These are phyloP conservation scores for Capricornis sumatraensis DNA, from an alignment of 2,113 vertebrate genomes.

Conservation along the genomic window DNA sequence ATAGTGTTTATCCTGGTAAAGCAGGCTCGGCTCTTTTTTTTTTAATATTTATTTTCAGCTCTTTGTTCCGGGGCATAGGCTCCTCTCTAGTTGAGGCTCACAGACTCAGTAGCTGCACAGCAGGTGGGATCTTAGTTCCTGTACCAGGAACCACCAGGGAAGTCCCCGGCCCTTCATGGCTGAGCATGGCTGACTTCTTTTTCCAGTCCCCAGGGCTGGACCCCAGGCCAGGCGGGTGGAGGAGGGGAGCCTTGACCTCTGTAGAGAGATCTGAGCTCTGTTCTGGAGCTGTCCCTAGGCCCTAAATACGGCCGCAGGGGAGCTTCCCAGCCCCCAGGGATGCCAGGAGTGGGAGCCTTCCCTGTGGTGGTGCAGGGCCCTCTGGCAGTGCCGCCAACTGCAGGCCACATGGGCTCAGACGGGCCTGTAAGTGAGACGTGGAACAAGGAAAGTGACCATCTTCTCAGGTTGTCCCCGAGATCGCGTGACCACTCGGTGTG, in stretches of 20 bases:
- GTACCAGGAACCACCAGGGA: neutral
- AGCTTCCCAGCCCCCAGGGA: too few relatives aligned
- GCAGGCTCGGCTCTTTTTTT: neutral
- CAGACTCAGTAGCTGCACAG: neutral
- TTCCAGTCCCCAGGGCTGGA: neutral
- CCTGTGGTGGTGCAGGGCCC: fast-evolving
- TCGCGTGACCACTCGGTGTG: conserved; percentile 26
- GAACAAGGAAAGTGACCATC: conserved; percentile 49
- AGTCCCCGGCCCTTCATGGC: neutral
- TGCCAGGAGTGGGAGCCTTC: neutral
- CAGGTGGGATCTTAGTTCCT: neutral
- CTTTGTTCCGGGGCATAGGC: neutral
- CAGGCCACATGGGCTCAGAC: neutral
- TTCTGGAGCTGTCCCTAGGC: too few relatives aligned
- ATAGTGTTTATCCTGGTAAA: neutral
- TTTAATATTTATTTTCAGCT: neutral
- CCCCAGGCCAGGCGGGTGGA: fast-evolving
- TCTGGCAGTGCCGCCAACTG: neutral
- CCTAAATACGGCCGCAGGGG: neutral
- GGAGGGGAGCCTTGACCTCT: neutral
- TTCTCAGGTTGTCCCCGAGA: conserved; percentile 65
- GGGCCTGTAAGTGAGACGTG: conserved; percentile 52
- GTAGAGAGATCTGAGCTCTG: neutral
- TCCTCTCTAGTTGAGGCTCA: neutral
- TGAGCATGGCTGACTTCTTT: neutral